Percentiles rank a stretch among this genome's conserved stretches.
phyloP scores from a whole-genome alignment of 1,140 invertebrate genomes.

The Trichonephila clavipes region DNA sequence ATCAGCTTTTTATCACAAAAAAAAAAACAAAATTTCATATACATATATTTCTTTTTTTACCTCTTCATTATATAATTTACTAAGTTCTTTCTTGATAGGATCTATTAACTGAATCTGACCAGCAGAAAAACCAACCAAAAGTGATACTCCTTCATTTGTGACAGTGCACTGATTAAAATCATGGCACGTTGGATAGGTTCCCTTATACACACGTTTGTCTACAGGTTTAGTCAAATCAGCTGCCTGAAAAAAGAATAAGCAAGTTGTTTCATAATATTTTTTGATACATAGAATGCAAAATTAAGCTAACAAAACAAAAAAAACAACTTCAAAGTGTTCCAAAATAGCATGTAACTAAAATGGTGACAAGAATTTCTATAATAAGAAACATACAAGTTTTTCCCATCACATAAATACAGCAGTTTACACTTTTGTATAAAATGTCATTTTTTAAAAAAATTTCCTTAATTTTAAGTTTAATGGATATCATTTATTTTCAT shows the following conservation, averaged over 20 bases:
- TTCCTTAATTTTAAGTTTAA: no score
- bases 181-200: slow-evolving; percentile 99
- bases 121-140: slow-evolving; percentile 97
- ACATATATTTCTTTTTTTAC: slow-evolving; percentile 84
- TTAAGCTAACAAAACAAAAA: background rate
- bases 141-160: slow-evolving; percentile 88
- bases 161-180: slow-evolving; percentile 96
- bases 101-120: slow-evolving; percentile 98
- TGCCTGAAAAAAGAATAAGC: slow-evolving; percentile 84
- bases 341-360: no score
- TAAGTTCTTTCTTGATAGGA: slow-evolving; percentile 96
- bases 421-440: no score
- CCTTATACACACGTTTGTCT: slow-evolving; percentile 99
- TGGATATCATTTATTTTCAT: no score
- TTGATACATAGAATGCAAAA: background rate
- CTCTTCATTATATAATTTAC: slow-evolving; percentile 98
- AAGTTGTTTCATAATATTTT: slow-evolving; percentile 61
- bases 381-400: no score
- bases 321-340: no score
- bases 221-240: slow-evolving; percentile 97
- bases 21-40: no score
- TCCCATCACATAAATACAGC: no score
- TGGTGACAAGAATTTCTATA: no score
- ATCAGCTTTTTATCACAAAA: no score
- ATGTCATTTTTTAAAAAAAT: no score